Percentiles rank a stretch among this genome's conserved stretches.
These are phyloP conservation scores for Camarhynchus parvulus DNA, from an alignment of 2,113 vertebrate genomes.

Conservation along the genomic window DNA sequence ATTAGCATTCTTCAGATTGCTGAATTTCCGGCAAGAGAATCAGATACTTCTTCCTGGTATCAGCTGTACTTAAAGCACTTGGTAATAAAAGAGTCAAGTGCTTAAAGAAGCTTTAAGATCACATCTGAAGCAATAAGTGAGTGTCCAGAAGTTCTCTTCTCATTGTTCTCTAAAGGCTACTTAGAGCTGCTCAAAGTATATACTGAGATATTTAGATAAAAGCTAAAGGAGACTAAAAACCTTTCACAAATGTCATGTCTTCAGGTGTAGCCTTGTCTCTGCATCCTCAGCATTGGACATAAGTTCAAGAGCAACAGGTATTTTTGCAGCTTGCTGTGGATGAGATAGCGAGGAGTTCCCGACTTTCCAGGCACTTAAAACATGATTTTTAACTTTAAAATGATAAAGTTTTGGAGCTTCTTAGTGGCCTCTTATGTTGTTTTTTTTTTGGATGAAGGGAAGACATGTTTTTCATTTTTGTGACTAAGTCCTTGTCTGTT, in stretches of 20 bases:
- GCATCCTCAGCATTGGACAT: neutral
- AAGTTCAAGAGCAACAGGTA: neutral
- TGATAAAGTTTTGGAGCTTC: neutral
- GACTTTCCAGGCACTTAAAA: neutral
- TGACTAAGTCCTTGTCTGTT: neutral
- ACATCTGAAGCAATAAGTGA: neutral
- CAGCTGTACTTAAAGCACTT: neutral
- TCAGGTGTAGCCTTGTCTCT: neutral
- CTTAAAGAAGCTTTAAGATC: neutral
- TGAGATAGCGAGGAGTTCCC: neutral
- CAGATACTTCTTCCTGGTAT: neutral
- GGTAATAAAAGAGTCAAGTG: neutral
- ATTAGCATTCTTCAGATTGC: neutral
- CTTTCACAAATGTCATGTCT: neutral
- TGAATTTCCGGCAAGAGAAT: constrained; percentile 26
- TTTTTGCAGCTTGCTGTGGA: neutral
- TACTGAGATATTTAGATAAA: neutral
- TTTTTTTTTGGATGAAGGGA: neutral
- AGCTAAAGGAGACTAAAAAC: neutral
- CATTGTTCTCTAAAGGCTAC: neutral
- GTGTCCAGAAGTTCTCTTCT: neutral
- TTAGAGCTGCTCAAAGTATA: neutral
- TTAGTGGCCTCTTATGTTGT: neutral
- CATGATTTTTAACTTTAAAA: neutral
- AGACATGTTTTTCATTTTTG: neutral